A percentile compares a stretch with the other conserved stretches of the same genome.
phyloP scores from a whole-genome alignment of 2,888 invertebrate genomes.

The Poecilus cupreus region DNA sequence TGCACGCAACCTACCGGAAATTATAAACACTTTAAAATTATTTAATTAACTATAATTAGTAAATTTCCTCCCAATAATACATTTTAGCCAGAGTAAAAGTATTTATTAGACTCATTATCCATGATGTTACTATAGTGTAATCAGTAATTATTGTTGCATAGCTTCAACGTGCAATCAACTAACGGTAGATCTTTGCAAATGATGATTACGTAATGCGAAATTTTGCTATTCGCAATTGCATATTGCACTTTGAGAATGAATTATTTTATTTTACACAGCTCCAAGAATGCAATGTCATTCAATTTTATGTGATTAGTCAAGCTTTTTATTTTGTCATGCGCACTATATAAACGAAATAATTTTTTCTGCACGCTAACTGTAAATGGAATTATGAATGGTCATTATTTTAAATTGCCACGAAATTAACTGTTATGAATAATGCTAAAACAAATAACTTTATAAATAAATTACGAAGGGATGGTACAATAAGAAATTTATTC shows the following conservation, averaged over 20 bases:
- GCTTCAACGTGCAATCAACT: background rate
- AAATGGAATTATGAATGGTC: background rate
- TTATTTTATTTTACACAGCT: background rate
- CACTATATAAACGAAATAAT: background rate
- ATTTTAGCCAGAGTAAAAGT: background rate
- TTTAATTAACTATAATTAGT: background rate
- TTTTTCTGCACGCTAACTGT: background rate
- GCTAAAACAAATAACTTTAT: too few relatives aligned
- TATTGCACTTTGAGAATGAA: background rate
- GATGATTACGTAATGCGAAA: slow-evolving; percentile 24
- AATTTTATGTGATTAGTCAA: background rate
- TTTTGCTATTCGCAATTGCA: background rate
- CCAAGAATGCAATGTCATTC: slow-evolving; percentile 16
- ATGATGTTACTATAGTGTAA: slow-evolving; percentile 5
- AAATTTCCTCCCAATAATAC: background rate
- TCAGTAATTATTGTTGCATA: background rate
- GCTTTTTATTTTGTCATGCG: background rate
- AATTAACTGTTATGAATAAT: too few relatives aligned
- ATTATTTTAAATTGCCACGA: too few relatives aligned
- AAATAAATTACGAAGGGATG: too few relatives aligned
- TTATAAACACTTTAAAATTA: background rate
- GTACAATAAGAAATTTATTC: too few relatives aligned
- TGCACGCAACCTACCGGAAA: background rate
- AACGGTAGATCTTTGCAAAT: background rate
- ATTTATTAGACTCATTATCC: background rate